Evolutionary conservation across 37 sponge, comb jelly and placozoan species (phyloP), one percentile per base, ranked within the genome.

Genomic region (Axinella damicornis): DNA sequence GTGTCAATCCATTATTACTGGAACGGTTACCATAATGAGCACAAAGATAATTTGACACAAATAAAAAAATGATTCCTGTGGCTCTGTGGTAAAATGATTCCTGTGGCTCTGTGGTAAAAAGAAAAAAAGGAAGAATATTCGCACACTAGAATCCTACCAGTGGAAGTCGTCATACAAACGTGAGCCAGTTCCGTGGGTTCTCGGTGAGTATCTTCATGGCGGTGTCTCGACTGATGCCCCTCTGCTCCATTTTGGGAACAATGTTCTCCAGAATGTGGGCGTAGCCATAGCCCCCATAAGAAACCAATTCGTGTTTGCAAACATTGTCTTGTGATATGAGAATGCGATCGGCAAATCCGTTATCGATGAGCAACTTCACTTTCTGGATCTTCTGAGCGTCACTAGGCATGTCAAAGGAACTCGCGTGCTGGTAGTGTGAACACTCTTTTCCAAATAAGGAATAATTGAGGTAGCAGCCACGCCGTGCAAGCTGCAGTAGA

Each of bases 281-380:
- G 69, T 92, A 92, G 2, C 93, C 93, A 77, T 92, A 89, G 11
- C 93, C 93, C n/a, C 89, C 93, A 77, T 92, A 92, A 14, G 41
- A 30, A 27, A 92, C 93, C 76, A 76, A 76, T 76, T 89, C 38
- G 59, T 92, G 93, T 73, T 88, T 92, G 22, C 86, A 84, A 71
- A 85, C 86, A 0, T 88, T 74, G 58, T 92, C 93, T 15, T 85
- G 89, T 5, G 93, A 74, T 12, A 92, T 41, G 18, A 88, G 37
- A 5, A 92, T 36, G 34, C 64, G 74, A 39, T 88, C 25, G 22
- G 40, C 28, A 62, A 37, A 85, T 2, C 89, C 89, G 24, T 79
- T 66, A n/a, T 88, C 89, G 24, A 88, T 58, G 20, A 92, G 73
- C 11, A 76, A 54, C 57, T 92, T 92, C 28, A 92, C 77, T 38